These are phyloP conservation scores for Stichopus horrens DNA, from an alignment of 53 echinoderm and acorn worm species.

Conservation along the genomic window DNA sequence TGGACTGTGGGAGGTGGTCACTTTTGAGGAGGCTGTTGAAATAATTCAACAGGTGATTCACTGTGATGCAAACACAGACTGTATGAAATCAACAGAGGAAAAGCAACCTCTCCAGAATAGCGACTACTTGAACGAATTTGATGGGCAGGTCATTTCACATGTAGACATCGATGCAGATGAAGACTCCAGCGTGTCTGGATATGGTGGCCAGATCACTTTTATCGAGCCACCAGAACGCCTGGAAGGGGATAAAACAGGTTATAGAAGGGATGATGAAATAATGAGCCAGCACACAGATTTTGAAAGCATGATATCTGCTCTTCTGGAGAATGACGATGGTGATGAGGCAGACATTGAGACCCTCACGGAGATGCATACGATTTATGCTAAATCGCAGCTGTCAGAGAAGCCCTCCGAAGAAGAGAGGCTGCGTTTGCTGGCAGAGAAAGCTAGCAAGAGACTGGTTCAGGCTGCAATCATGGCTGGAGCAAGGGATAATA, in stretches of 20 bases:
- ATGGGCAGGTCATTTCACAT: conserved; percentile 41
- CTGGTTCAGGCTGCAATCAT: conserved; percentile 88
- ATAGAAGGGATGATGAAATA: conserved; percentile 9
- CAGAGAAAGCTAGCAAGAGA: conserved; percentile 80
- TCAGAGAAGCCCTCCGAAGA: conserved; percentile 53
- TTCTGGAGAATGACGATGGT: conserved; percentile 83
- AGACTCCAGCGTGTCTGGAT: conserved; percentile 23
- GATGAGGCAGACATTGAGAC: conserved; percentile 95
- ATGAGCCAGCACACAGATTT: conserved; percentile 60
- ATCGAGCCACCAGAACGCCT: conserved; percentile 6
- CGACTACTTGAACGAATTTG: conserved; percentile 27
- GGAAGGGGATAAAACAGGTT: conserved; percentile 27
- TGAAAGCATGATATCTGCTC: conserved; percentile 85
- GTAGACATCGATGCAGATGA: conserved; percentile 49
- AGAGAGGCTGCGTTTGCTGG: conserved; percentile 68
- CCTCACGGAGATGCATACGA: conserved; percentile 84
- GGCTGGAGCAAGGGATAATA: conserved; percentile 90
- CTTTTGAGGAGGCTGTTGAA: conserved; percentile 80
- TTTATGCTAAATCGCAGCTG: conserved; percentile 87
- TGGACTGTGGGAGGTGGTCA: conserved; percentile 93
- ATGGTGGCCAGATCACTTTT: not conserved
- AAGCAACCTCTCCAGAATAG: not conserved
- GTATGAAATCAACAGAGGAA: too few species aligned
- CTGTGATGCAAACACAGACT: not conserved
- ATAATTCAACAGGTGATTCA: conserved; percentile 51